Conservation (phyloP, 2,113 vertebrate genomes). For the Myiozetetes cayanensis region DNA sequence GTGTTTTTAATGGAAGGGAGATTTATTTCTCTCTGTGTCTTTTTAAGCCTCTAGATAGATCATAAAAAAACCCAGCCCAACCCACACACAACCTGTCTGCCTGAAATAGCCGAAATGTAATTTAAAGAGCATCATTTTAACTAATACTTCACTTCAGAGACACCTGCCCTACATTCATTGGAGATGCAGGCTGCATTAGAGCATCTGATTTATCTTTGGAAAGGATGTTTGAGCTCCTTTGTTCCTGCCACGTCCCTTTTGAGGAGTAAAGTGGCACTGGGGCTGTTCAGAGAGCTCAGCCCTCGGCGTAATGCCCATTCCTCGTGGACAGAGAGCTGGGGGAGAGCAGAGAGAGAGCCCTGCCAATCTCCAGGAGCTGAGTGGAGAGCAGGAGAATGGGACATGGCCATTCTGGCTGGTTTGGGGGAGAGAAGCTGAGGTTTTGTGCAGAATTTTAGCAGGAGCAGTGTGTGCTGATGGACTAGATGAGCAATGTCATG, state of each 20-base stretch:
- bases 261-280: neutral
- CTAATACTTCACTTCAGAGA: slow-evolving; percentile 71
- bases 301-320: fast-evolving
- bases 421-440: neutral
- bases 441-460: neutral
- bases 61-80: slow-evolving; percentile 59
- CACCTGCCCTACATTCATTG: slow-evolving; percentile 70
- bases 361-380: fast-evolving
- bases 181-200: slow-evolving; percentile 57
- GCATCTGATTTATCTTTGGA: slow-evolving; percentile 63
- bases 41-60: slow-evolving; percentile 74
- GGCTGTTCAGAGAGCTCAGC: fast-evolving
- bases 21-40: slow-evolving; percentile 75
- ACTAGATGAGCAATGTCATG: fast-evolving
- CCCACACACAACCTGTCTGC: slow-evolving; percentile 64
- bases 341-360: neutral
- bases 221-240: slow-evolving; percentile 35
- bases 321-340: neutral
- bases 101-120: slow-evolving; percentile 71
- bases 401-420: neutral
- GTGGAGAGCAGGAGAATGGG: neutral
- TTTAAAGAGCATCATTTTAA: slow-evolving; percentile 77
- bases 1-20: slow-evolving; percentile 72
- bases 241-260: slow-evolving; percentile 13
- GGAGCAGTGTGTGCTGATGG: fast-evolving